Base-by-base conservation (phyloP, 2,888 invertebrate species). In the Lysandra coridon region DNA sequence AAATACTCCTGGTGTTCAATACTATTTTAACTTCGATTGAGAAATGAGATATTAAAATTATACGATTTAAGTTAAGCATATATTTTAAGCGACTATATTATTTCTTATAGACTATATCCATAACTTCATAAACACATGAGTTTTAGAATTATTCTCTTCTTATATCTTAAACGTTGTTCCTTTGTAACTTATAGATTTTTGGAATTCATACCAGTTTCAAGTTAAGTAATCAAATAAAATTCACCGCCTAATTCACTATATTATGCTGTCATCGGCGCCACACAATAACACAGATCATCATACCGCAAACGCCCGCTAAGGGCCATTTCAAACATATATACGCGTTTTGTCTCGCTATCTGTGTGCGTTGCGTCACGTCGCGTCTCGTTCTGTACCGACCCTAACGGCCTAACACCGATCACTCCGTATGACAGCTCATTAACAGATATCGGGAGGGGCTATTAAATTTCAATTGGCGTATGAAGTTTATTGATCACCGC, bases 401-500 rank as follows among this genome's bases (percentile, higher is more conserved):
- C 30, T 69, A 69, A 37, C 37, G 69, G 33, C 12, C 69, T 69
- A 69, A 69, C 37, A 69, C 12, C 17, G 10, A 69, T 30, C 69
- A 69, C 69, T 37, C 14, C 14, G 33, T 14, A 33, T 37, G 69
- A 69, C 69, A 76, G 79, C 78, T 80, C 79, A 81, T 82, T 79
- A 80, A 62, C 76, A 79, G 80, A 79, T 80, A 86, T 87, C 86
- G 84, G 84, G 82, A 85, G 84, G 85, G 88, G 88, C 89, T 90
- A 91, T 92, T 90, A 89, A 90, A 90, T 91, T 90, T 89, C 89
- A 90, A 90, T 92, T 86, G 88, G 81, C 37, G 83, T 86, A 86
- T 84, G 87, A 85, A 88, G 87, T 86, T 84, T 89, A 92, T 91
- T 91, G 92, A 92, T 93, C 90, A 90, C 91, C 87, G 86, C 83